A percentile compares a stretch with the other conserved stretches of the same genome.
Evolutionary conservation across 2,888 invertebrate species (phyloP).

Genomic region (Polydrusus cervinus): DNA sequence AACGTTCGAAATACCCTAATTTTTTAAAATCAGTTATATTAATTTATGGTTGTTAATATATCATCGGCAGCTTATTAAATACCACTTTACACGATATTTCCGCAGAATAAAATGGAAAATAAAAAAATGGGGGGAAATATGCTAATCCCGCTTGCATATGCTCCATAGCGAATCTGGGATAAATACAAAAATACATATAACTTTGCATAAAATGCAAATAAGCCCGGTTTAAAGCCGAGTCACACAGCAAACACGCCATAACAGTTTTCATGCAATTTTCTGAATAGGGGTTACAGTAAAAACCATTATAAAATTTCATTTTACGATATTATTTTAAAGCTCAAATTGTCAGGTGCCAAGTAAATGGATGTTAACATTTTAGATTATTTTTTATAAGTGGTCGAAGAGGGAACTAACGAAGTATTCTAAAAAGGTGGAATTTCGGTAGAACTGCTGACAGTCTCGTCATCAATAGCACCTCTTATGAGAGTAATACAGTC

Average conservation of each 20-base stretch:
- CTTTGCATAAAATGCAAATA: slow-evolving; percentile 50
- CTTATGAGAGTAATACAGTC: too few relatives aligned
- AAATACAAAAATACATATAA: slow-evolving; percentile 43
- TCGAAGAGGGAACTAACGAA: too few relatives aligned
- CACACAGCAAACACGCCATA: slow-evolving; percentile 20
- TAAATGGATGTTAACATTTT: too few relatives aligned
- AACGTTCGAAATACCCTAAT: too few relatives aligned
- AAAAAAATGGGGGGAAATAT: neutral
- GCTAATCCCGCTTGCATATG: slow-evolving; percentile 15
- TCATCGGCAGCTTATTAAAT: neutral
- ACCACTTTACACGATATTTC: slow-evolving; percentile 5
- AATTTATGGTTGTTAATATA: neutral
- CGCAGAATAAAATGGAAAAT: neutral
- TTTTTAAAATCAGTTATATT: neutral
- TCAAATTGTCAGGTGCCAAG: too few relatives aligned
- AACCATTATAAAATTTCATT: slow-evolving; percentile 9
- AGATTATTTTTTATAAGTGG: too few relatives aligned
- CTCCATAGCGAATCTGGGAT: slow-evolving; percentile 23
- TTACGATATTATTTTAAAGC: slow-evolving; percentile 3
- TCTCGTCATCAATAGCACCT: too few relatives aligned
- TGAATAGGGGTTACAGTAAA: slow-evolving; percentile 21
- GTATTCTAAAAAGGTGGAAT: too few relatives aligned
- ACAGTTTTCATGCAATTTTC: slow-evolving; percentile 30
- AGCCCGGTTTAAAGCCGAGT: slow-evolving; percentile 33
- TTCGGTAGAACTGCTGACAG: too few relatives aligned